Base-by-base conservation (phyloP, 2,888 invertebrate species). In the Pachymerium ferrugineum region DNA sequence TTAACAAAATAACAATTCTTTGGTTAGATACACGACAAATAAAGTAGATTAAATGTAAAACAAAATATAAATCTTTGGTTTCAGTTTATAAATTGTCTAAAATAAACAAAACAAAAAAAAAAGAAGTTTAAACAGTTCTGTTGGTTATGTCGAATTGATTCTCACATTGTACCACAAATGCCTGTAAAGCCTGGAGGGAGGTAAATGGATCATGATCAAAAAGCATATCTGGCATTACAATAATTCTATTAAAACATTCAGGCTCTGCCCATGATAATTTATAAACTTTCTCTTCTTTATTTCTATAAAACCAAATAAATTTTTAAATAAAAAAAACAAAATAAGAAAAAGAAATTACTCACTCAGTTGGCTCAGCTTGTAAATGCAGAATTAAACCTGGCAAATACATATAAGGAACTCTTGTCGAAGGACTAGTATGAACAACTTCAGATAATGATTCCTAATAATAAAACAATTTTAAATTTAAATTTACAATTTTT, bases 171-270 rank as follows among this genome's bases (percentile, higher is more conserved):
- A 19, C 47, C n/a, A 47, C 47, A 16, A 0, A 90, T 22, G 47
- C 19, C 54, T 88, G 86, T 72, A 94, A 83, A 25, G 91, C 90
- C 77, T 87, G 85, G 78, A 88, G 86, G 19, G 93, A 88, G 80
- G 89, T 89, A 80, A 92, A 89, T 0, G 94, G 94, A 70, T 94
- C 84, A 81, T 95, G 94, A 82, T 95, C 94, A 0, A 91, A 85
- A 3, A 94, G 81, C 91, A 94, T 94, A 70, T 90, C 86, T 5
- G 92, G 92, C 88, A 92, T 92, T 72, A 94, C 90, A 78, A 90
- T 86, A 73, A 94, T 84, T 80, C 92, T 90, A 85, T 88, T 88
- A 82, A 93, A 93, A 81, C 91, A 90, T 80, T 92, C 91, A 0
- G 91, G 86, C 74, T 88, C 85, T 2, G 90, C 89, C 93, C 93